These are phyloP conservation scores for Rhagoletis zephyria DNA, from an alignment of 1,140 invertebrate species.

Conservation along the genomic window DNA sequence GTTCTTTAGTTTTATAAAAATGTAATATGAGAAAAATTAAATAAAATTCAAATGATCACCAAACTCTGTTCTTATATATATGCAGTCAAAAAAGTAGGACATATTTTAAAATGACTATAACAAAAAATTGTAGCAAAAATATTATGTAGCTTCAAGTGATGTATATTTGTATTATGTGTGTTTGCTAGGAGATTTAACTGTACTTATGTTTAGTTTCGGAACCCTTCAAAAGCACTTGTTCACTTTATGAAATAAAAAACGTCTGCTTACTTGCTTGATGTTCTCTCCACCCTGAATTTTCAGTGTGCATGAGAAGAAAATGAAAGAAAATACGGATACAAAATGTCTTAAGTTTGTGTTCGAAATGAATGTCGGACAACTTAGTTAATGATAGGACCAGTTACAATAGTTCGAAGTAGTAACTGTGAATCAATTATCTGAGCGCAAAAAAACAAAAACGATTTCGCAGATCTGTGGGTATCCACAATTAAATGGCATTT, in stretches of 20 bases:
- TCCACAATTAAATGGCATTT: too few species aligned
- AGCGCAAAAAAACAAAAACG: too few species aligned
- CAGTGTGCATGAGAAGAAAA: slow-evolving; percentile 23
- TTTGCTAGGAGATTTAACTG: background rate
- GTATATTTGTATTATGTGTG: background rate
- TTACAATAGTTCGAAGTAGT: background rate
- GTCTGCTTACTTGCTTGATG: slow-evolving; percentile 81
- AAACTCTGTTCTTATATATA: background rate
- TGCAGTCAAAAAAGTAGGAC: slow-evolving; percentile 54
- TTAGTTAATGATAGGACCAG: background rate
- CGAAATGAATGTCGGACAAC: background rate
- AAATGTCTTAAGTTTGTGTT: background rate
- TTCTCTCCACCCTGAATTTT: slow-evolving; percentile 80
- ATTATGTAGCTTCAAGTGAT: background rate
- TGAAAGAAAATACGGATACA: background rate
- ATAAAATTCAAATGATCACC: background rate
- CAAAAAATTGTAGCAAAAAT: slow-evolving; percentile 30
- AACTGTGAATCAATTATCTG: background rate
- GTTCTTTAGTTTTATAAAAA: background rate
- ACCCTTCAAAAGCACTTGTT: background rate
- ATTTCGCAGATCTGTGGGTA: too few species aligned
- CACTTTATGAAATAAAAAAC: background rate
- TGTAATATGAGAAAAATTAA: background rate
- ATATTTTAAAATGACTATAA: slow-evolving; percentile 57
- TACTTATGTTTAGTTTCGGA: background rate